Base-by-base conservation (phyloP, 1,140 invertebrate species). In the Drosophila asahinai region DNA sequence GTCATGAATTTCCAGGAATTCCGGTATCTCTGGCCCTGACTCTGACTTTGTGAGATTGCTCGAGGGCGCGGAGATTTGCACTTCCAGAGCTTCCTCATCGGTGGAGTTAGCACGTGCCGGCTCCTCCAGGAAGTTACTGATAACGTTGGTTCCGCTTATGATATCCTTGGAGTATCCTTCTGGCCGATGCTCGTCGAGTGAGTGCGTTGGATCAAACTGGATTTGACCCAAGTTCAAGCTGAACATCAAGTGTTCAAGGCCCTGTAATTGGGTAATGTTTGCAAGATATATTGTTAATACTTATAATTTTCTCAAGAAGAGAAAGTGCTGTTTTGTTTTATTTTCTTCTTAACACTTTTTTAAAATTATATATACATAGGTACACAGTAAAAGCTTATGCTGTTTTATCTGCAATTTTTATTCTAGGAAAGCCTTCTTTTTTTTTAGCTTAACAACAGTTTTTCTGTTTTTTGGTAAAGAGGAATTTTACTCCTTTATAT, bases 231-330 rank as follows among this genome's bases (percentile, higher is more conserved):
- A 86, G 0, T 95, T 95, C 12, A 95, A 79, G 61, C 93, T 95
- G 68, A 94, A 94, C 92, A 95, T 93, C 65, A 95, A 84, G 81
- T 95, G 95, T 84, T 95, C 95, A 49, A 95, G 94, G 36, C 95
- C 95, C 95, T 95, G 92, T 8, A 81, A 22, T 22, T 22, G 19
- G 19, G 19, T 22, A 22, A 22, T 22, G 19, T 22, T 22, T 22
- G 19, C 19, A 22, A 22, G 19, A 22, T 22, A 2, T 22, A 22
- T 22, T n/a, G 22, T 19, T 45, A 52, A 22, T 22, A 22, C 19
- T 42, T 38, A 36, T 3, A 3, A 11, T 11, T 36, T 36, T 12
- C 27, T 30, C 11, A 11, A 11, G 3, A 1, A 11, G 9, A 36
- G 9, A 36, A 36, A 22, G 19, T 22, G 19, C 19, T 22, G 19